phyloP scores from a whole-genome alignment of 2,888 invertebrate genomes.

The Sthenelais limicola region DNA sequence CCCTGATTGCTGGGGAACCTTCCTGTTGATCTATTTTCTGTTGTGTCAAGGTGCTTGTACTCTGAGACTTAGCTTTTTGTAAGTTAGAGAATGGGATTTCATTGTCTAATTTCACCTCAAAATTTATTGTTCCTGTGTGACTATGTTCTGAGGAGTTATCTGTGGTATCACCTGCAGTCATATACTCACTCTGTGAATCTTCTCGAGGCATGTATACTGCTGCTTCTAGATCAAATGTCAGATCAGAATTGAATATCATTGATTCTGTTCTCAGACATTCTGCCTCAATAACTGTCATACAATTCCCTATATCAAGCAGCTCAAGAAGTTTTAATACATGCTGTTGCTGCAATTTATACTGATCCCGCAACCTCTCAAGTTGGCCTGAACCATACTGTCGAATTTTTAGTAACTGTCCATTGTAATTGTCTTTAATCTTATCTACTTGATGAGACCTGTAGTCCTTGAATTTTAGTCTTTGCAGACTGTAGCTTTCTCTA shows the following conservation, averaged over 20 bases:
- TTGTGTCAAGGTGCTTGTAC: slow-evolving; percentile 18
- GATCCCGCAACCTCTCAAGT: slow-evolving; percentile 88
- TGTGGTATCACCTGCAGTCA: slow-evolving; percentile 44
- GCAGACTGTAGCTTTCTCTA: slow-evolving; percentile 90
- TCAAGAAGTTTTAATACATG: slow-evolving; percentile 94
- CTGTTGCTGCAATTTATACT: slow-evolving; percentile 96
- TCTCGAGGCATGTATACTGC: slow-evolving; percentile 1
- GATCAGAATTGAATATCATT: slow-evolving; percentile 71
- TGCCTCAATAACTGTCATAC: slow-evolving; percentile 74
- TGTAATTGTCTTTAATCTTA: slow-evolving; percentile 95
- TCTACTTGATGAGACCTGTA: slow-evolving; percentile 93
- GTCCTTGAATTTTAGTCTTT: slow-evolving; percentile 90
- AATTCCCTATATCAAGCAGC: slow-evolving; percentile 94
- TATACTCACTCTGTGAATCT: slow-evolving; percentile 38
- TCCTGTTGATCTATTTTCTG: slow-evolving; percentile 13
- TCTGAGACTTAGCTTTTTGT: background rate
- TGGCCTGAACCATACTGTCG: slow-evolving; percentile 95
- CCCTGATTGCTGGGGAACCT: too few species aligned
- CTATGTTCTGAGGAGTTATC: slow-evolving; percentile 31
- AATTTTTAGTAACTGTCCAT: slow-evolving; percentile 94
- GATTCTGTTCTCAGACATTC: slow-evolving; percentile 85
- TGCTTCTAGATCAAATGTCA: slow-evolving; percentile 55
- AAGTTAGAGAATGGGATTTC: background rate
- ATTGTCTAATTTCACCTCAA: background rate
- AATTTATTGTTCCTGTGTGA: background rate